Evolutionary conservation across 2,797 vertebrate species (phyloP), one percentile per base, ranked within the genome.

Genomic region (Bovichtus diacanthus): DNA sequence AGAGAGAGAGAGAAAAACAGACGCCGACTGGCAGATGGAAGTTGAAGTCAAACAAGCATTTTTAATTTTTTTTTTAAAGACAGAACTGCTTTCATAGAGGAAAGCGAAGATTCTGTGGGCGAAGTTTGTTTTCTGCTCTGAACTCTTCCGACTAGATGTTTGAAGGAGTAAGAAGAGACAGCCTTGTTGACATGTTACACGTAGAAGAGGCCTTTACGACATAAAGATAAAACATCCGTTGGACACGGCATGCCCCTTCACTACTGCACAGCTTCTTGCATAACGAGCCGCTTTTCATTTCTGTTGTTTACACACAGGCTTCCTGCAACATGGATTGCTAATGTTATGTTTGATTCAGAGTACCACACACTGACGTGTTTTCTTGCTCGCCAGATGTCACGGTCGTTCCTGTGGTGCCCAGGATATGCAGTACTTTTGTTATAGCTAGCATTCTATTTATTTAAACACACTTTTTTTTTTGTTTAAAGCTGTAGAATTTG

Each of bases 271-370:
- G 54, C 44, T 61, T 84, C 73, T 58, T 77, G 58, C 19, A 31
- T 11, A 50, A 38, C 41, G 2, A 43, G 1, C 60, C 38, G 53
- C 60, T 83, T 55, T 77, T 64, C 12, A 18, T 43, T 43, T 16
- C 70, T 23, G 12, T 61, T 78, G 79, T 86, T 80, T 78, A 78
- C 46, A 13, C 6, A 38, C 2, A 36, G 34, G 70, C 31, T 73
- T 86, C 69, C 72, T 12, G 39, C 64, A 25, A 67, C 64, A 53
- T 39, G 70, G 43, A 50, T 43, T 51, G 18, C 43, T 64, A 53
- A 54, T 60, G 51, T 58, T 61, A 13, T 18, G 29, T 60, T 34
- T 72, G 47, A 66, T 63, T 81, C 63, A 62, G 31, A 3, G 21
- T 43, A 55, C 2, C 29, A 34, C 54, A 29, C 23, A 1, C 9